Conservation (phyloP, 2,888 invertebrate species). For the Catocala nupta region DNA sequence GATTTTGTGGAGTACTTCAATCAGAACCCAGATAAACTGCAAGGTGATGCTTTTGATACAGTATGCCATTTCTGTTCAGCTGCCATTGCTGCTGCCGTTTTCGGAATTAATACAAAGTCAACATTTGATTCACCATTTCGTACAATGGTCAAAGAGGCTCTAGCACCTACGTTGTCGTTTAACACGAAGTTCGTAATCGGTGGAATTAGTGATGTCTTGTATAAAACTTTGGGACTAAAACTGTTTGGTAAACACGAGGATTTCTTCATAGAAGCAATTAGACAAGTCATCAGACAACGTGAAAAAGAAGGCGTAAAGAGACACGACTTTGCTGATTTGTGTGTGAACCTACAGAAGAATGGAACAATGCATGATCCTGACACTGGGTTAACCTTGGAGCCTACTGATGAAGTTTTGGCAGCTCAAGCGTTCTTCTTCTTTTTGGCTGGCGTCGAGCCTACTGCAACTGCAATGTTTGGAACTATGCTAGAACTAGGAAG, state of each 20-base stretch:
- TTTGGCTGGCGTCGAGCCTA: conserved; percentile 71
- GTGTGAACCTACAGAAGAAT: conserved; percentile 65
- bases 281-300: conserved; percentile 63
- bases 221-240: conserved; percentile 57
- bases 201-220: conserved; percentile 41
- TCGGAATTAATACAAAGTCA: conserved; percentile 69
- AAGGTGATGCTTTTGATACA: conserved; percentile 51
- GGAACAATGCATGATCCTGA: conserved; percentile 62
- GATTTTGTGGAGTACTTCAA: conserved; percentile 65
- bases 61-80: conserved; percentile 61
- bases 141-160: conserved; percentile 42
- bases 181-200: conserved; percentile 24
- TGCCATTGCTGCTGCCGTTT: conserved; percentile 69
- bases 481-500: conserved; percentile 47
- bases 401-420: conserved; percentile 63
- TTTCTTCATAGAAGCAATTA: conserved; percentile 69
- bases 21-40: conserved; percentile 53
- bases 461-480: conserved; percentile 47
- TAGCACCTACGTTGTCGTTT: background rate
- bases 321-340: conserved; percentile 72
- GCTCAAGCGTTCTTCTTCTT: conserved; percentile 52
- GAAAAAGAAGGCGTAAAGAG: conserved; percentile 59
- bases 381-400: conserved; percentile 62
- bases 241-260: conserved; percentile 62
- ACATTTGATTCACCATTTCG: conserved; percentile 70